A percentile compares a stretch with the other conserved stretches of the same genome.
Evolutionary conservation across 2,113 vertebrate species (phyloP).

Genomic region (Panurus biarmicus): DNA sequence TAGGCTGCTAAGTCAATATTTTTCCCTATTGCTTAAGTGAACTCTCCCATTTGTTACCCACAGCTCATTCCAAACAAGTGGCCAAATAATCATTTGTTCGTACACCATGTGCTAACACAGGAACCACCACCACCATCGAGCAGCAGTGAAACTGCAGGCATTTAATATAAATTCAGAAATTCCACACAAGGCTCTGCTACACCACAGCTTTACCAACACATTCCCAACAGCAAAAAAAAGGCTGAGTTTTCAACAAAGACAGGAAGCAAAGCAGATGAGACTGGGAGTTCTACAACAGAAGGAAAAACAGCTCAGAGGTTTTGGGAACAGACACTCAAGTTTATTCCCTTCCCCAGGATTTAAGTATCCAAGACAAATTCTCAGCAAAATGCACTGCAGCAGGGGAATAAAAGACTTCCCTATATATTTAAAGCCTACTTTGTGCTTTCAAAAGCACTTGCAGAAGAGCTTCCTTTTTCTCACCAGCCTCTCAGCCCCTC

Average conservation of each 20-base stretch:
- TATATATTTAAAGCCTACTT: neutral
- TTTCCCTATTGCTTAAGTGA: neutral
- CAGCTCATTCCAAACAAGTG: neutral
- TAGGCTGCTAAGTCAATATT: neutral
- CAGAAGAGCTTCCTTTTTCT: neutral
- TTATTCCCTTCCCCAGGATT: neutral
- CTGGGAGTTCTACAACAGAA: neutral
- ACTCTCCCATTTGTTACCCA: neutral
- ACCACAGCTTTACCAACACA: neutral
- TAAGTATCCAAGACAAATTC: neutral
- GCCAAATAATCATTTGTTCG: neutral
- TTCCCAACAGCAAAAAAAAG: neutral
- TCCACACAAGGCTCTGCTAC: neutral
- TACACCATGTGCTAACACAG: rapidly evolving
- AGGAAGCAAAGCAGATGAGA: neutral
- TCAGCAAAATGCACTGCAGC: neutral
- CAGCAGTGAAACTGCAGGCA: neutral
- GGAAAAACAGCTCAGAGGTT: neutral
- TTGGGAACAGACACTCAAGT: neutral
- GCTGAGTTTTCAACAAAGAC: neutral
- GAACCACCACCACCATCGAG: neutral
- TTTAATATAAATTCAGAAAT: neutral
- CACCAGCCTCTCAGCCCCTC: neutral
- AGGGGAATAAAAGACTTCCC: neutral
- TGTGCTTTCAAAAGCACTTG: neutral